A percentile compares a stretch with the other conserved stretches of the same genome.
These are phyloP conservation scores for Philonicus albiceps DNA, from an alignment of 2,888 invertebrate genomes.

Conservation along the genomic window DNA sequence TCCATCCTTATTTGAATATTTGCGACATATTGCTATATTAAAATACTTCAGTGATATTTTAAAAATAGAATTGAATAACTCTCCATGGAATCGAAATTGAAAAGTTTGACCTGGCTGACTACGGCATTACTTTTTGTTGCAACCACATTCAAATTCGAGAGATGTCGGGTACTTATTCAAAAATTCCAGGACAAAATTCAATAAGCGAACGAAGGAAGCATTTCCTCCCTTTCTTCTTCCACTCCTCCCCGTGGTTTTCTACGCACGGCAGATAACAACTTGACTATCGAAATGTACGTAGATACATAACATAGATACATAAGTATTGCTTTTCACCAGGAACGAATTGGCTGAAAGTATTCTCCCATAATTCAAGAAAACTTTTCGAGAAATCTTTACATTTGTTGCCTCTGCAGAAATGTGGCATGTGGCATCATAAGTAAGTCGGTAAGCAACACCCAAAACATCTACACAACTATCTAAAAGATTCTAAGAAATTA, in stretches of 20 bases:
- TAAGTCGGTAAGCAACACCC: not conserved
- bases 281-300: not conserved
- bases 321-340: not conserved
- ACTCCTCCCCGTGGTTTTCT: not conserved
- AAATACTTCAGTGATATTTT: not conserved
- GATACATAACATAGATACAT: not conserved
- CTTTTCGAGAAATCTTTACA: not conserved
- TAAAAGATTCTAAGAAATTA: not conserved
- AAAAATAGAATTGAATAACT: not conserved
- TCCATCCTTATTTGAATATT: not conserved
- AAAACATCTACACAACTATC: not conserved
- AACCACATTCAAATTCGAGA: not conserved
- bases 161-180: not conserved
- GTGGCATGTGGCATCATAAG: not conserved
- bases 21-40: not conserved
- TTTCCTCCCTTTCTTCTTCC: not conserved
- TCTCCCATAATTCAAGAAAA: not conserved
- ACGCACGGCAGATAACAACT: not conserved
- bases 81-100: not conserved
- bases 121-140: not conserved
- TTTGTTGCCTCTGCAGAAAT: not conserved
- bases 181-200: not conserved
- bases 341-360: not conserved
- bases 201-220: not conserved
- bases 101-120: not conserved